Evolutionary conservation across 1,140 invertebrate genomes (phyloP), one percentile per base, ranked within the genome.

Genomic region (Latrodectus geometricus): DNA sequence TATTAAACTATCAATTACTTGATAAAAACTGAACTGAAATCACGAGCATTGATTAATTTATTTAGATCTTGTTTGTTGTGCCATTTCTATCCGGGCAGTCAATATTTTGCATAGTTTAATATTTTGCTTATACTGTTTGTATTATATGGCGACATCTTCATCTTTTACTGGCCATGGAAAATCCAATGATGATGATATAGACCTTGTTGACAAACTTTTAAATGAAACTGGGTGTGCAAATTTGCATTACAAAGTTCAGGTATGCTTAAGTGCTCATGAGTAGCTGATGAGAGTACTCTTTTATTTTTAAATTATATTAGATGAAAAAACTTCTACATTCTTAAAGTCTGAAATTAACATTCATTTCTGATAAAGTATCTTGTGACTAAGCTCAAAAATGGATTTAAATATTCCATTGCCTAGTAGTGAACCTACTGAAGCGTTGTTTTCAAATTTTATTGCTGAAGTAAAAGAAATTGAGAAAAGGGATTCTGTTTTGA

Each of bases 401-500:
- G 74, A 77, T 77, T 66, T 76, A 48, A 84, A 84, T 48, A 86
- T 86, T 56, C 83, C 83, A 17, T 78, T 86, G 35, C 83, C 83
- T 9, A 68, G 5, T 8, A 56, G 50, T 66, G 65, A 75, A 54
- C 85, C 85, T 7, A 52, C 68, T 8, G 85, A 87, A 56, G 70
- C 76, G 7, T 65, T 87, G n/a, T 87, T 87, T 65, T 68, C 52
- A 17, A 87, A 54, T 68, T 87, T 87, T 9, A 87, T 87, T n/a
- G 85, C 85, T 11, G 75, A 98, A 96, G 96, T 99, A 4, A 99
- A 99, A 92, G 95, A 96, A 92, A 98, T 98, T 76, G 97, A 99
- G 91, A 96, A 97, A 91, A 92, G 95, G 87, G 97, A 98, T 91
- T 95, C 96, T 0, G 95, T 96, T 80, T 92, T 99, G 88, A 99